Percentiles rank a stretch among this genome's conserved stretches.
These are phyloP conservation scores for Panthera tigris DNA, from an alignment of 2,113 vertebrate genomes.

Conservation along the genomic window DNA sequence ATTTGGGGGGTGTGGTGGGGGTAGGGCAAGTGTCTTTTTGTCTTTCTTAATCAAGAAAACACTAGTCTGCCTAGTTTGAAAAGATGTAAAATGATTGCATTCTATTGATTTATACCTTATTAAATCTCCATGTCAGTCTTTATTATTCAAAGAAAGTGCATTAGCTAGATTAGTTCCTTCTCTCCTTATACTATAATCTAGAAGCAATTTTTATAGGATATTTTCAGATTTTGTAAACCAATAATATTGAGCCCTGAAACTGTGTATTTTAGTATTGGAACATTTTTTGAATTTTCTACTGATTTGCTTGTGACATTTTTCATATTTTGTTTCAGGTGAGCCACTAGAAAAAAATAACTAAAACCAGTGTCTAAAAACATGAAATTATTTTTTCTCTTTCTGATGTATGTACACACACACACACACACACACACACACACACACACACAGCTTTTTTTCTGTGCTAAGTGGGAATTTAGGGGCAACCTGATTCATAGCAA, in stretches of 20 bases:
- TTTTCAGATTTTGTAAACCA: constrained; percentile 18
- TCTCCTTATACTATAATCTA: not conserved
- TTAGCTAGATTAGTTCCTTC: constrained; percentile 29
- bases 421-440: not conserved
- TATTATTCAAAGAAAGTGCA: not conserved
- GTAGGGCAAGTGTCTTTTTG: not conserved
- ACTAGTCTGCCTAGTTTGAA: not conserved
- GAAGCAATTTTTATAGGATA: not conserved
- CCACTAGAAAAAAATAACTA: not conserved
- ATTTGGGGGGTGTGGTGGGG: not conserved
- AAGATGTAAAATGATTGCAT: constrained; percentile 16
- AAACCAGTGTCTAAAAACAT: not conserved
- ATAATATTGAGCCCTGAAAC: not conserved
- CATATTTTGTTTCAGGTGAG: constrained; percentile 33
- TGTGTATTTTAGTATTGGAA: not conserved
- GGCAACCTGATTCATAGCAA: constrained; percentile 67
- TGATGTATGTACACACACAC: not conserved
- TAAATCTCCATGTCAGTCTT: not conserved
- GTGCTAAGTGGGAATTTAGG: constrained; percentile 67
- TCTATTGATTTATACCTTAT: constrained; percentile 31
- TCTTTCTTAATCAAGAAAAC: constrained; percentile 42
- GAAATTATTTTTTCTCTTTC: not conserved
- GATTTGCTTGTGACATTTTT: not conserved
- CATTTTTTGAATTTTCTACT: not conserved
- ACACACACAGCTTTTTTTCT: constrained; percentile 54